Conservation (phyloP, 2,888 invertebrate species). For the Lasioglossum figueresi region DNA sequence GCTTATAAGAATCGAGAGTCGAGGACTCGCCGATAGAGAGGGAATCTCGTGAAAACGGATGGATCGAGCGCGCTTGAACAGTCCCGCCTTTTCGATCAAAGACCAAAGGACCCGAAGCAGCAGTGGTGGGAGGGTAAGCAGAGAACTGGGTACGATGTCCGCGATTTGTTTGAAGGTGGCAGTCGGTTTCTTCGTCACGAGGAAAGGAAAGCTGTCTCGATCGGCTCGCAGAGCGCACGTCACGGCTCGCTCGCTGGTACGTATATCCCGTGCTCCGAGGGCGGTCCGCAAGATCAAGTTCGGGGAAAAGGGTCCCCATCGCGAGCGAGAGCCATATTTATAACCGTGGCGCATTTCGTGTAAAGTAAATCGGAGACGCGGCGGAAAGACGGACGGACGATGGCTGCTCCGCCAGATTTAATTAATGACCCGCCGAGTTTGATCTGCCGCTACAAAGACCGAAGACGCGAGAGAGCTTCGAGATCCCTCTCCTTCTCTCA, state of each 20-base stretch:
- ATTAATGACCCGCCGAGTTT: conserved; percentile 83
- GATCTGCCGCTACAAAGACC: conserved; percentile 81
- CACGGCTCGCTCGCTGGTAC: conserved; percentile 21
- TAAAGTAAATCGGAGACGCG: conserved; percentile 75
- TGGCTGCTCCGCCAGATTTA: conserved; percentile 81
- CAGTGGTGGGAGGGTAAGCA: background rate
- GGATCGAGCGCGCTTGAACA: background rate
- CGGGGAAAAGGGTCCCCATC: conserved; percentile 75
- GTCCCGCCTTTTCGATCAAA: conserved; percentile 8
- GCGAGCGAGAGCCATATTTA: conserved; percentile 72
- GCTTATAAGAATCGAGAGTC: no score
- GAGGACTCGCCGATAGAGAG: no score
- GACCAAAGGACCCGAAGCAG: background rate
- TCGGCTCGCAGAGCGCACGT: conserved; percentile 37
- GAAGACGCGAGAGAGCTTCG: conserved; percentile 54
- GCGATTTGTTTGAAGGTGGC: conserved; percentile 30
- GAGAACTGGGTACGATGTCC: background rate
- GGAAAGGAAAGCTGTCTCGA: conserved; percentile 40
- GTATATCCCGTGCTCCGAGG: conserved; percentile 61
- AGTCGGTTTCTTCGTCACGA: conserved; percentile 26
- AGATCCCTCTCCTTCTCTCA: conserved; percentile 11
- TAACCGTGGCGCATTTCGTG: conserved; percentile 75
- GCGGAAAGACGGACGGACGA: conserved; percentile 70
- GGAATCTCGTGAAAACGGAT: background rate
- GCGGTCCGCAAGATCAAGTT: conserved; percentile 74